A percentile compares a stretch with the other conserved stretches of the same genome.
phyloP scores from a whole-genome alignment of 2,113 vertebrate genomes.

The Trachemys scripta region DNA sequence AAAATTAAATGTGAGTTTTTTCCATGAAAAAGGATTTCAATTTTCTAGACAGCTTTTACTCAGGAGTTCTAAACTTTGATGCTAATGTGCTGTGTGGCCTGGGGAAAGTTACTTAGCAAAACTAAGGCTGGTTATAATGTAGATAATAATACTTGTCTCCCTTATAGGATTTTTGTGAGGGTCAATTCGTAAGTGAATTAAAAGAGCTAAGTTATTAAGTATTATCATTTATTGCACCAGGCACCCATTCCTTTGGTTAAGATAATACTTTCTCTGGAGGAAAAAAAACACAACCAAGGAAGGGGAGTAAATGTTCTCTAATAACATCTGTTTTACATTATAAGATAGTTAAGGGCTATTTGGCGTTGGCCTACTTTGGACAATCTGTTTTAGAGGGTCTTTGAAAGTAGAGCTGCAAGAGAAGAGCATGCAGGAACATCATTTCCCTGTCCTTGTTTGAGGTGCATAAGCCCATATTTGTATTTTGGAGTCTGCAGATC shows the following conservation, averaged over 20 bases:
- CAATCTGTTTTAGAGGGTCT: neutral
- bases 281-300: neutral
- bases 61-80: neutral
- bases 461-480: neutral
- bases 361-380: neutral
- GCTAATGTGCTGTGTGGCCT: neutral
- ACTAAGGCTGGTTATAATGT: no score
- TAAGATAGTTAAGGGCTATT: neutral
- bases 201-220: neutral
- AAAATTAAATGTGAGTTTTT: neutral
- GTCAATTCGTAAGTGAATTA: neutral
- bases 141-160: neutral
- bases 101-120: no score
- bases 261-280: neutral
- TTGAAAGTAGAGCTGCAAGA: neutral
- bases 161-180: fast-evolving
- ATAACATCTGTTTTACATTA: neutral
- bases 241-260: neutral
- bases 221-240: neutral
- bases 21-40: neutral
- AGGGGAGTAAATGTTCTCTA: neutral
- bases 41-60: neutral
- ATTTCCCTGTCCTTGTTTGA: neutral
- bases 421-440: neutral
- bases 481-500: neutral